Base-by-base conservation (phyloP, 2,797 vertebrate genomes). In the Pseudopleuronectes americanus region DNA sequence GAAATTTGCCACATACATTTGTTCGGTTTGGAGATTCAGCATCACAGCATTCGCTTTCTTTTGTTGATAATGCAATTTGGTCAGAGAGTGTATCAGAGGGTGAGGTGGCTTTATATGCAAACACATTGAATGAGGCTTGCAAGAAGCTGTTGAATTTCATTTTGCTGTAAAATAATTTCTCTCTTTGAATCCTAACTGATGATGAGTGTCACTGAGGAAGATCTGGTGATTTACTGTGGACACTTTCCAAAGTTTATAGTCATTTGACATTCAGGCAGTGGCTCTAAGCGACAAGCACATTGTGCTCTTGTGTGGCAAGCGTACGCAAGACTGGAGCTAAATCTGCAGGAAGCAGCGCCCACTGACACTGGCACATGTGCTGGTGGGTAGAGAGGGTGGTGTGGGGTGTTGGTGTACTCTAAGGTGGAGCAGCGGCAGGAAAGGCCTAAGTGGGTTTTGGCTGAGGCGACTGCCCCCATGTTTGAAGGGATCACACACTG, bases 401-500 rank as follows among this genome's bases (percentile, higher is more conserved):
- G 13, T 17, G 33, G 68, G 71, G 68, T 64, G 76, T 62, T 83
- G 87, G 83, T 66, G 56, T 63, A 58, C 57, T 52, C 64, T 82
- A 71, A 73, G 84, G 82, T 81, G 83, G 74, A 74, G 64, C 41
- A 65, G 41, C 60, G 77, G 79, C 75, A 57, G 79, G 38, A 54
- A 45, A 73, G 61, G 31, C 64, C 61, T n/a, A 17, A 76, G 74
- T 83, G 70, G 68, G 71, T 68, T 84, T 78, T 82, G 81, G 84
- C 78, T 49, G 57, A 79, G 77, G 43, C 49, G 4, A 52, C 57
- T 68, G 57, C 63, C 63, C 67, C 80, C 56, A 48, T 66, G 80
- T 79, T 77, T 86, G 84, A 89, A 77, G 67, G 84, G 86, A 90
- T 92, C 88, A 91, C 68, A 74, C 12, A 55, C 71, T 86, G 84